Evolutionary conservation across 2,797 vertebrate genomes (phyloP).

Genomic region (Amblyopsis hoosieri): DNA sequence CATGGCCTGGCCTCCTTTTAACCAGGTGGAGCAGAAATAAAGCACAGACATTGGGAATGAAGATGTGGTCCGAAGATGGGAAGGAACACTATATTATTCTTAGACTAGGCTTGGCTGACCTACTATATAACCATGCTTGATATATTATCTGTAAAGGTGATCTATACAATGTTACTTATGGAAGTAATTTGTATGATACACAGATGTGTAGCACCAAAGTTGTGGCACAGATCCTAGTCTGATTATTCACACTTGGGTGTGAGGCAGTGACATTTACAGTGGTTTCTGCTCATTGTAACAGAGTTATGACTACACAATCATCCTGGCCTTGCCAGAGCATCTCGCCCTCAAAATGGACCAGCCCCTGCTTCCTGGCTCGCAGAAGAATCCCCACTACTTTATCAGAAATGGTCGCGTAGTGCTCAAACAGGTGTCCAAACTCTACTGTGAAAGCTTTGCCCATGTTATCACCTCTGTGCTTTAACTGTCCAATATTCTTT

Average conservation of each 20-base stretch:
- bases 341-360: constrained; percentile 88
- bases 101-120: too few relatives aligned
- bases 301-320: constrained; percentile 81
- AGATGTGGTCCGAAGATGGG: too few relatives aligned
- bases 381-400: constrained; percentile 89
- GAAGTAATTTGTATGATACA: not conserved
- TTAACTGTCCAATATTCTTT: constrained; percentile 70
- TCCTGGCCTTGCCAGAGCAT: constrained; percentile 95
- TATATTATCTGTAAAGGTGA: not conserved
- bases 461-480: constrained; percentile 17
- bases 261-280: not conserved
- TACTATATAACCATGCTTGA: too few relatives aligned
- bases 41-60: too few relatives aligned
- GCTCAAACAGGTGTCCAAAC: constrained; percentile 86
- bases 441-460: constrained; percentile 65
- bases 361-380: constrained; percentile 85
- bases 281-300: constrained; percentile 68
- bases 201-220: not conserved
- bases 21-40: not conserved
- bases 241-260: not conserved
- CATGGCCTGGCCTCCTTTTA: constrained; percentile 19
- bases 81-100: too few relatives aligned
- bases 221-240: not conserved
- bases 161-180: not conserved
- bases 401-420: constrained; percentile 88